Percentiles rank a stretch among this genome's conserved stretches.
Evolutionary conservation across 64 coral and sea anemone genomes (phyloP).

Genomic region (Montipora sp.): DNA sequence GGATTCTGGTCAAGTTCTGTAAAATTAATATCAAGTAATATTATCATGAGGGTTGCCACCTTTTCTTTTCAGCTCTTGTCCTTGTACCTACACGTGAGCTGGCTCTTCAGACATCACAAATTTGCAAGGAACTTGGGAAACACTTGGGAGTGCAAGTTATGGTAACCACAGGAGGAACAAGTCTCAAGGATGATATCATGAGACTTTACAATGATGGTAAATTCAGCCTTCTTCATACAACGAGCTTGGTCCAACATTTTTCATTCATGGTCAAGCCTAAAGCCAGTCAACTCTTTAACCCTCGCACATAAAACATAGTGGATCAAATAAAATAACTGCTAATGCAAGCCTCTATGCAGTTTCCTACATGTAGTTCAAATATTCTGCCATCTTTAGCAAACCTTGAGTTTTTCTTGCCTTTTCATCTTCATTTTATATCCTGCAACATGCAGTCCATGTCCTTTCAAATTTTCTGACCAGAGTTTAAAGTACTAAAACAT

Average conservation of each 20-base stretch:
- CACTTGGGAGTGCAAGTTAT: constrained; percentile 94
- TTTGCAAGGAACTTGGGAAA: constrained; percentile 96
- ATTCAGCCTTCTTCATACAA: neutral
- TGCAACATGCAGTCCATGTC: neutral
- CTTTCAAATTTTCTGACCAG: neutral
- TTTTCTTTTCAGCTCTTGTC: constrained; percentile 73
- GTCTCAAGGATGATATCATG: constrained; percentile 99
- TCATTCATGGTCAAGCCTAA: too few relatives aligned
- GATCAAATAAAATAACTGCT: too few relatives aligned
- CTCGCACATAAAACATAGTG: too few relatives aligned
- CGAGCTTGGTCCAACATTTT: too few relatives aligned
- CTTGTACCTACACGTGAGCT: constrained; percentile 96
- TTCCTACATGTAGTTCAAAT: too few relatives aligned
- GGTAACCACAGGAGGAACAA: constrained; percentile 99
- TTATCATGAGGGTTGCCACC: too few relatives aligned
- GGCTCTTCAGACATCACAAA: constrained; percentile 97
- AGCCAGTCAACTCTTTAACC: too few relatives aligned
- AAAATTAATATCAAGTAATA: neutral
- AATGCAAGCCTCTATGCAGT: too few relatives aligned
- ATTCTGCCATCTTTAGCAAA: neutral
- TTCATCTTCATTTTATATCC: too few relatives aligned
- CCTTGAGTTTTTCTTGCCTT: neutral
- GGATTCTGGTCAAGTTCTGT: neutral
- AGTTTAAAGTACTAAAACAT: too few relatives aligned
- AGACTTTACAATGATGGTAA: constrained; percentile 96